A percentile compares a stretch with the other conserved stretches of the same genome.
Conservation (phyloP, 1,140 invertebrate species). For the Rhizoglyphus robini region DNA sequence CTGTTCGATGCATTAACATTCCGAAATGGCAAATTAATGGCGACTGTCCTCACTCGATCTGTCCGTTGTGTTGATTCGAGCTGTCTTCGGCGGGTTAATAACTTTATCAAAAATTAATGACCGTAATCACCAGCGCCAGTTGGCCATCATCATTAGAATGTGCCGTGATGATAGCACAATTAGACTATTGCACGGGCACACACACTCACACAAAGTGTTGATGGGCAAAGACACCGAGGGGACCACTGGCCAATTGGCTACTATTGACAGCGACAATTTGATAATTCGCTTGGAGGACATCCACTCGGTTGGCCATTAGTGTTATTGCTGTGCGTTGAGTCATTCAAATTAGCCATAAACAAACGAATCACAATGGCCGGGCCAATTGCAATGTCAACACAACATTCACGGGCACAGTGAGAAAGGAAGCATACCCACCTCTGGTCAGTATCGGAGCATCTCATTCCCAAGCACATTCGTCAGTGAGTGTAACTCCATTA, state of each 20-base stretch:
- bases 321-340: not conserved
- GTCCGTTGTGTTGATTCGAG: not conserved
- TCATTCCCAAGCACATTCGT: no score
- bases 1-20: not conserved
- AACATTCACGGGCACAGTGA: no score
- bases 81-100: not conserved
- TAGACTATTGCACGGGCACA: not conserved
- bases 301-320: no score
- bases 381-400: no score
- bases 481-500: no score
- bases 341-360: not conserved
- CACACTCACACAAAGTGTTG: not conserved
- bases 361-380: no score
- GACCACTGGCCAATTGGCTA: not conserved
- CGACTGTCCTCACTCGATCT: not conserved
- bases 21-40: constrained; percentile 1
- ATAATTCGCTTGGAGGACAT: not conserved
- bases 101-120: constrained; percentile 14
- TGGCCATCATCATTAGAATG: not conserved
- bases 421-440: no score
- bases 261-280: not conserved
- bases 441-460: no score
- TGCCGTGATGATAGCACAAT: not conserved
- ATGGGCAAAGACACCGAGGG: no score
- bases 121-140: not conserved